Evolutionary conservation across 2,113 vertebrate genomes (phyloP).

Genomic region (Rousettus leschenaultii): DNA sequence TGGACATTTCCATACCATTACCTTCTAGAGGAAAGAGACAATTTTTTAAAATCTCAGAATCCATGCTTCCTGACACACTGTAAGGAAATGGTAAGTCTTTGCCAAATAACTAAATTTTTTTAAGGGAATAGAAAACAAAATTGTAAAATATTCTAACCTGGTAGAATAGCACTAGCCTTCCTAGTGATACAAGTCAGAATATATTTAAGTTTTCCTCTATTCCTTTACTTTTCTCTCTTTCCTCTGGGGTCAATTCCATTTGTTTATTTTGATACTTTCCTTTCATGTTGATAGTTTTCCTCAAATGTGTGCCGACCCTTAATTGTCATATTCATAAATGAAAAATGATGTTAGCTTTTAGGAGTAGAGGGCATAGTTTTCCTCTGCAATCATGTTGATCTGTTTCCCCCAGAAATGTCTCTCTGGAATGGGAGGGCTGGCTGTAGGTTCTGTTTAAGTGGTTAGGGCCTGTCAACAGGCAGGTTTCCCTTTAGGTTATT

Average conservation of each 20-base stretch:
- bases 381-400: neutral
- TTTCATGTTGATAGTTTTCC: neutral
- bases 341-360: neutral
- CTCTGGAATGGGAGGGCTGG: neutral
- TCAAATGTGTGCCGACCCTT: neutral
- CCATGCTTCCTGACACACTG: neutral
- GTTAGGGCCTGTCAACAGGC: constrained; percentile 6
- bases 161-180: neutral
- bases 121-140: neutral
- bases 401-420: neutral
- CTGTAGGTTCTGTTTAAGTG: constrained; percentile 37
- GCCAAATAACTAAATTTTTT: neutral
- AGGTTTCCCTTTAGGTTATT: constrained; percentile 49
- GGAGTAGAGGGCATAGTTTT: neutral
- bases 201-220: neutral
- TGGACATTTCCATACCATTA: neutral
- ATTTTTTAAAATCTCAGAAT: neutral
- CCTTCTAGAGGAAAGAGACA: neutral
- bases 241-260: constrained; percentile 11
- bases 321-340: constrained; percentile 11
- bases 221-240: constrained; percentile 34
- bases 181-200: neutral
- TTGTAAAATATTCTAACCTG: neutral
- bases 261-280: constrained; percentile 12
- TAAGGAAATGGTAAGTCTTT: constrained; percentile 16